Conservation (phyloP, 2,797 vertebrate species). For the Rhinoraja longicauda region DNA sequence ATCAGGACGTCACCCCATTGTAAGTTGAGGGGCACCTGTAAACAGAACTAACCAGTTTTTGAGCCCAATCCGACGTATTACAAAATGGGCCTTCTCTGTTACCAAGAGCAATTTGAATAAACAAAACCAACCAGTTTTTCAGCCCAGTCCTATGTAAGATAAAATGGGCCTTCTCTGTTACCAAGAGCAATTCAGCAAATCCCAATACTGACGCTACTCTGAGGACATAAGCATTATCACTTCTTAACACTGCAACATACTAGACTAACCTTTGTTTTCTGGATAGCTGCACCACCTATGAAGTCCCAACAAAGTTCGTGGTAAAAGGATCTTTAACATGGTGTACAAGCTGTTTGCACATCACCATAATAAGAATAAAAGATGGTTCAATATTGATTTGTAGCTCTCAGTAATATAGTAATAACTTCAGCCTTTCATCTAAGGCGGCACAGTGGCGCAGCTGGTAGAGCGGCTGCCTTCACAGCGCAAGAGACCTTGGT, state of each 20-base stretch:
- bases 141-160: no score
- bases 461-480: no score
- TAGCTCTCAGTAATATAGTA: background rate
- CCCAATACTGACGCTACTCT: background rate
- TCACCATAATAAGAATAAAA: background rate
- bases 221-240: background rate
- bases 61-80: no score
- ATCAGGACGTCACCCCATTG: no score
- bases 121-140: no score
- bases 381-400: background rate
- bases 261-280: background rate
- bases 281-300: background rate
- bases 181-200: background rate
- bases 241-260: background rate
- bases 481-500: no score
- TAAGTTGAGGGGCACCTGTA: no score
- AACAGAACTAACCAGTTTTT: no score
- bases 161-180: background rate
- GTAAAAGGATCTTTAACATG: no score
- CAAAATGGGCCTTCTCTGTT: no score
- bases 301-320: background rate
- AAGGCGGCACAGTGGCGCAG: no score
- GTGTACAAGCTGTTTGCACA: background rate
- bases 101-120: background rate
- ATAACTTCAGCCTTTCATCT: background rate